Evolutionary conservation across 2,797 vertebrate genomes (phyloP), one percentile per base, ranked within the genome.

Genomic region (Phataginus tricuspis): DNA sequence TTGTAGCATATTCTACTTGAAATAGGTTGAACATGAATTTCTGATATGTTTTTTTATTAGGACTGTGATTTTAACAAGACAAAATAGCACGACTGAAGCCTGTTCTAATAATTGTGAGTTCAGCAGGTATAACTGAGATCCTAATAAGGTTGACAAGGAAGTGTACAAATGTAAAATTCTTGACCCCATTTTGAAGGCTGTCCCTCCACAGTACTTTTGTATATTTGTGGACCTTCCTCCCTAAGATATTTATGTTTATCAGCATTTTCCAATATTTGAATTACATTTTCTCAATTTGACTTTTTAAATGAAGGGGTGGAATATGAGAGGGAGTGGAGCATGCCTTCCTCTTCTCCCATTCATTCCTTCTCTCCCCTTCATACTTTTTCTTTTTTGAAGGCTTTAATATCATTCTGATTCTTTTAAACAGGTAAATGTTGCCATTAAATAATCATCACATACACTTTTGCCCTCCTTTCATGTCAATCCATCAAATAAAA

Each of bases 391-490:
- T 61, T 55, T 78, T 55, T 34, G 21, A 74, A 83, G 42, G 4
- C 29, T 88, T 64, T 85, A 80, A 34, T 80, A 31, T 91, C 4
- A 72, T 90, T 57, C 21, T 51, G 4, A 61, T 78, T 95, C 42
- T 31, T 55, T 95, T 87, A 82, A 95, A 64, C 13, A 72, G 4
- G 0, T n/a, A 42, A 90, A 57, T 51, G 18, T 79, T 80, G 19
- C 34, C 42, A 51, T 91, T 83, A 90, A 80, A 85, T 94, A 66
- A 78, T 95, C 78, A 86, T 55, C 31, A 51, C n/a, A 86, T 84
- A 77, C 1, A 77, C 8, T 8, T 87, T 72, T 39, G 1, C 7
- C 13, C 15, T 86, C n/a, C 5, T 42, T 61, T 89, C 14, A 57
- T n/a, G 5, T 71, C 25, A 77, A 5, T 53, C 83, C 29, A n/a